Evolutionary conservation across 2,113 vertebrate genomes (phyloP), one percentile per base, ranked within the genome.

Genomic region (Phyllopteryx taeniolatus): DNA sequence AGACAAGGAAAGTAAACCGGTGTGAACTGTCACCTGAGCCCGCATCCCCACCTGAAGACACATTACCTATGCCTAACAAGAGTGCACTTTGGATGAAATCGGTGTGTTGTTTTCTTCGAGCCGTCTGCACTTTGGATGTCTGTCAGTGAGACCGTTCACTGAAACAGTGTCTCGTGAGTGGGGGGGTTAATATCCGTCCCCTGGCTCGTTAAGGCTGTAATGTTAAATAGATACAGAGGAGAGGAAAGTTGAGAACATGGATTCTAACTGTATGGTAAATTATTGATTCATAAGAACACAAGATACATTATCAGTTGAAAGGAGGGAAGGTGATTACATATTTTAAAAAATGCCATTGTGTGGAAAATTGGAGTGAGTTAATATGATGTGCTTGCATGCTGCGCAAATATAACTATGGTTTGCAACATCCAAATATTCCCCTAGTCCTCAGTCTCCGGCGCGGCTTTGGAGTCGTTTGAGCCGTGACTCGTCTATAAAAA

Each of bases 1-100:
- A 79, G 63, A 79, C 76, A 57, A 54, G 10, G 53, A 60, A 78
- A 79, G 81, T 67, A 81, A 77, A 72, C 74, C 75, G 78, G 67
- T 76, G 76, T 70, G 53, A 72, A 22, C 67, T 72, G 60, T 78
- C 61, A 70, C 76, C 73, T 0, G 65, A 70, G 76, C 59, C 78
- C 49, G 68, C 75, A 67, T 75, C 31, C 54, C 73, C 11, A 57
- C 74, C 66, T 68, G 76, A 74, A 67, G 70, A 76, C 68, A 68
- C 77, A 85, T 80, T 76, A 77, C 47, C 75, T 75, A 66, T 72
- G 75, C 63, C 68, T 51, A 78, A 83, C 78, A 74, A 59, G 70
- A 44, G 19, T 35, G 10, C 60, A 71, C 74, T 64, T 79, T 43
- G 77, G 67, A 77, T 76, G 47, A 33, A 83, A 86, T 79, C 73